These are phyloP conservation scores for Carcharodon carcharias DNA, from an alignment of 2,797 vertebrate genomes.

Conservation along the genomic window DNA sequence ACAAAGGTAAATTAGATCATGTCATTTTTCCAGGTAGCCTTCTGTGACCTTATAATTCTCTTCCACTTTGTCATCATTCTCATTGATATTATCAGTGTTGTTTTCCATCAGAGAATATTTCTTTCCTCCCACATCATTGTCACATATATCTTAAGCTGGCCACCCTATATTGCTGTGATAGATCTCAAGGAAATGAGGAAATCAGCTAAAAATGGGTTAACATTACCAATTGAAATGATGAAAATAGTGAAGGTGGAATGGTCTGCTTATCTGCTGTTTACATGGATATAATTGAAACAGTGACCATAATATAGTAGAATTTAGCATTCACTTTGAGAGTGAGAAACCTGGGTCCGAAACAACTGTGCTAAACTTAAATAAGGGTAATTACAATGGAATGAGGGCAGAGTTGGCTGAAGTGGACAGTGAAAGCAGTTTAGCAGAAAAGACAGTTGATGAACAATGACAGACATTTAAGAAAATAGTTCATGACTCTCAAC, in stretches of 20 bases:
- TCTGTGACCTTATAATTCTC: not conserved
- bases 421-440: too few relatives aligned
- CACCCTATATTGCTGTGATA: not conserved
- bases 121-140: not conserved
- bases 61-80: not conserved
- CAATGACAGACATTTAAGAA: too few relatives aligned
- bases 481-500: too few relatives aligned
- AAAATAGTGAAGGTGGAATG: not conserved
- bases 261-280: not conserved
- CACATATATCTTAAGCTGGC: not conserved
- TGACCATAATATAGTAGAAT: too few relatives aligned
- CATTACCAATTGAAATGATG: not conserved
- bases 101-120: not conserved
- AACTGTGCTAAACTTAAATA: too few relatives aligned
- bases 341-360: too few relatives aligned
- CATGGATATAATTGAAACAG: not conserved
- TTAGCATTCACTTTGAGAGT: too few relatives aligned
- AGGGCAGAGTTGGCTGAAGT: too few relatives aligned
- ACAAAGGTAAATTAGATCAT: not conserved
- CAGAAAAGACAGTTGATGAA: too few relatives aligned
- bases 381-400: too few relatives aligned
- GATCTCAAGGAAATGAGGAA: not conserved
- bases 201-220: not conserved
- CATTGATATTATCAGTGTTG: not conserved
- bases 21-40: not conserved